phyloP scores from a whole-genome alignment of 2,113 vertebrate genomes.

The Pollimyrus isidori region DNA sequence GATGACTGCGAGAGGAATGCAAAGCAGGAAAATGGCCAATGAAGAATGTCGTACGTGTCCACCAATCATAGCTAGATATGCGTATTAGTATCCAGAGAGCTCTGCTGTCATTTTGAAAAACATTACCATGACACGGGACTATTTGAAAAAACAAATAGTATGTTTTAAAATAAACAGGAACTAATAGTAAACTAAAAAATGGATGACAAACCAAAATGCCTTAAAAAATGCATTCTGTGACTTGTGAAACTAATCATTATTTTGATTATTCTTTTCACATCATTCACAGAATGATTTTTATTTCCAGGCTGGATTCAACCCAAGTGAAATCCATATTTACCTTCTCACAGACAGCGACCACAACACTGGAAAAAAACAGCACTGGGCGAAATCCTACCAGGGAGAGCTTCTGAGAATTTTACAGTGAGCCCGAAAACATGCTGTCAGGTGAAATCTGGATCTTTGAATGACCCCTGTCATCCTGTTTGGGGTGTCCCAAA shows the following conservation, averaged over 20 bases:
- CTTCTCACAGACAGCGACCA: background rate
- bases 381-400: too few species aligned
- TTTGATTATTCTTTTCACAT: background rate
- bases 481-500: background rate
- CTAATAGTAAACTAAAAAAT: background rate
- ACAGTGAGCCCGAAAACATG: background rate
- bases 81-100: background rate
- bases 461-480: background rate
- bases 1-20: background rate
- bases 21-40: background rate
- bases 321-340: background rate
- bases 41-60: background rate
- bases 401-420: background rate
- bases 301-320: background rate
- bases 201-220: background rate
- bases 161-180: background rate
- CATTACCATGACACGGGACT: background rate
- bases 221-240: background rate
- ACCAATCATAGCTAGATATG: background rate
- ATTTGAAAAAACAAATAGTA: background rate
- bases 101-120: background rate
- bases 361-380: background rate
- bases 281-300: background rate
- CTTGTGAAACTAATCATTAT: background rate
- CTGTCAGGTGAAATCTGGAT: background rate